Percentiles rank a stretch among this genome's conserved stretches.
Conservation (phyloP, 2,113 vertebrate species). For the Hippocampus barbouri region DNA sequence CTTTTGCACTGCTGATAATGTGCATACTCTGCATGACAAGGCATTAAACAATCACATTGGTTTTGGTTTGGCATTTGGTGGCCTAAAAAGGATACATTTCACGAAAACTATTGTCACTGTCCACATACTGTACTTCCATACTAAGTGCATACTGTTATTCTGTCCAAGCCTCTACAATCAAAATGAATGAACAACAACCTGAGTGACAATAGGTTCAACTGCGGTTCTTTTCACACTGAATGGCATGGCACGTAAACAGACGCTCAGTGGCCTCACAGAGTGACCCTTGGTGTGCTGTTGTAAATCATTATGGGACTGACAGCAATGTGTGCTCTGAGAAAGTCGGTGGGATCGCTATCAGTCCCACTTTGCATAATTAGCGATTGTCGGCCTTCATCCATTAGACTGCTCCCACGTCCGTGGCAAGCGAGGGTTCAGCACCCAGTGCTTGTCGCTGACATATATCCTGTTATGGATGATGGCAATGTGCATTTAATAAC, state of each 20-base stretch:
- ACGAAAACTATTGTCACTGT: not conserved
- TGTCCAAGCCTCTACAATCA: not conserved
- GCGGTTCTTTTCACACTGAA: slow-evolving; percentile 9
- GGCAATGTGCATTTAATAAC: not conserved
- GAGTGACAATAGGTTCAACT: slow-evolving; percentile 14
- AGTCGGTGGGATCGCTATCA: slow-evolving; percentile 53
- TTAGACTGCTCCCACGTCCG: slow-evolving; percentile 30
- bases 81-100: too few species aligned
- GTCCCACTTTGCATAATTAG: slow-evolving; percentile 61
- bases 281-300: slow-evolving; percentile 47
- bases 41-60: too few species aligned
- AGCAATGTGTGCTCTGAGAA: slow-evolving; percentile 50
- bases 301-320: slow-evolving; percentile 53
- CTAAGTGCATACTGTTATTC: not conserved
- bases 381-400: slow-evolving; percentile 50
- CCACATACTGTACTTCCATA: not conserved
- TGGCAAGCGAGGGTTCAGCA: slow-evolving; percentile 14
- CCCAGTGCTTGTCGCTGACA: slow-evolving; percentile 15
- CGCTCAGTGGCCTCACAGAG: slow-evolving; percentile 26
- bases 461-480: slow-evolving; percentile 2
- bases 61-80: too few species aligned
- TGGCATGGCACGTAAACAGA: slow-evolving; percentile 33
- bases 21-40: too few species aligned
- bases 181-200: slow-evolving; percentile 16
- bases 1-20: too few species aligned